Evolutionary conservation across 64 coral and sea anemone genomes (phyloP).

Genomic region (Montipora capricornis): DNA sequence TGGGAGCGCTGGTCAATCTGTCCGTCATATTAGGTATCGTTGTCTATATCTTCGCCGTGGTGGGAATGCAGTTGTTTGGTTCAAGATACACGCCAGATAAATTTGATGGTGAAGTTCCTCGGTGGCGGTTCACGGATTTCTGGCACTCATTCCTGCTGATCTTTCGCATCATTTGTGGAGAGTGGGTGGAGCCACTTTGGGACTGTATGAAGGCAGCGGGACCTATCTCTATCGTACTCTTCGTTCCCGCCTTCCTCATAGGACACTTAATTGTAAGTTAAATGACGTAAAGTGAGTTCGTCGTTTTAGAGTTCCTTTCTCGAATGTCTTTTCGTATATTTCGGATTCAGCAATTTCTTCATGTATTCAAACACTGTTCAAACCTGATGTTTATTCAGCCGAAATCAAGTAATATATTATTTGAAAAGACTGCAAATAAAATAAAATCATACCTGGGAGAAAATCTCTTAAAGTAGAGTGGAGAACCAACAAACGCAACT

Average conservation of each 20-base stretch:
- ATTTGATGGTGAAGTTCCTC: conserved; percentile 71
- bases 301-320: too few species aligned
- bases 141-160: conserved; percentile 94
- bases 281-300: background rate
- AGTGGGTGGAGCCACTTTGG: conserved; percentile 95
- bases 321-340: too few species aligned
- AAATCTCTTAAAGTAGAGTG: too few species aligned
- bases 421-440: too few species aligned
- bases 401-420: too few species aligned
- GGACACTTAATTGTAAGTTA: conserved; percentile 97
- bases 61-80: conserved; percentile 97
- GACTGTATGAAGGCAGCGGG: conserved; percentile 90
- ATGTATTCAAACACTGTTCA: too few species aligned
- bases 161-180: conserved; percentile 94
- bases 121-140: conserved; percentile 95
- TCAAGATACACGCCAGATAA: conserved; percentile 78
- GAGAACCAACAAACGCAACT: too few species aligned
- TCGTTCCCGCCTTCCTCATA: conserved; percentile 89
- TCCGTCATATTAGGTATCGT: conserved; percentile 94
- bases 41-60: conserved; percentile 95
- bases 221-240: conserved; percentile 73
- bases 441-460: too few species aligned
- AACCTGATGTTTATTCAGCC: too few species aligned
- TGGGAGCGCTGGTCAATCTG: conserved; percentile 91
- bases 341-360: too few species aligned